Evolutionary conservation across 2,888 invertebrate genomes (phyloP).

Genomic region (Phania funesta): DNA sequence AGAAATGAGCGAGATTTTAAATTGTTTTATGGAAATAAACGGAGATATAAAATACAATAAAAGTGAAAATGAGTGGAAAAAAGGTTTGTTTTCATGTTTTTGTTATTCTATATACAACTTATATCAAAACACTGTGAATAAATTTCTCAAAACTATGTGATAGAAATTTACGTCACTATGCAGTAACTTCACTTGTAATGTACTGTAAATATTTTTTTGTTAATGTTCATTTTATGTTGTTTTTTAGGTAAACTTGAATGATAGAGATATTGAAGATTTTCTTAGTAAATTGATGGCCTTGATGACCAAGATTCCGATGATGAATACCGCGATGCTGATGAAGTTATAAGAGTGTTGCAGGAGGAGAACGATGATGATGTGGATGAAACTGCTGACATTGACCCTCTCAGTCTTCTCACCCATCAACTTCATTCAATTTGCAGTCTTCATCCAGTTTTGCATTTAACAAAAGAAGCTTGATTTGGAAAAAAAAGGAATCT

Average conservation of each 20-base stretch:
- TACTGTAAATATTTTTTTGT: constrained; percentile 1
- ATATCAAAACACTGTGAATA: background rate
- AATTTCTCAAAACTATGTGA: constrained; percentile 15
- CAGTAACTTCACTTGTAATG: constrained; percentile 4
- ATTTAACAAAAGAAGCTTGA: constrained; percentile 43
- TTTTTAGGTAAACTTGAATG: constrained; percentile 28
- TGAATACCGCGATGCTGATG: background rate
- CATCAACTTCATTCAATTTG: background rate
- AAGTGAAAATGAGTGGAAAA: background rate
- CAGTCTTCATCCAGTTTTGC: background rate
- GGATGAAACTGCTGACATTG: background rate
- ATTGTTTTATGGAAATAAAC: background rate
- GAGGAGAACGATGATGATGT: background rate
- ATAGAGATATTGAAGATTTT: constrained; percentile 5
- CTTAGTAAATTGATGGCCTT: constrained; percentile 20
- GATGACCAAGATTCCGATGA: constrained; percentile 2
- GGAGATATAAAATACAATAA: background rate
- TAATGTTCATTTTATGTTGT: background rate
- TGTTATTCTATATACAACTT: background rate
- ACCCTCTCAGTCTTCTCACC: no score
- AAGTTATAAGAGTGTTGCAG: constrained; percentile 2
- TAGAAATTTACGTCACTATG: constrained; percentile 33
- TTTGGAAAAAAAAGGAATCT: constrained; percentile 35
- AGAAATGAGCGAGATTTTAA: background rate
- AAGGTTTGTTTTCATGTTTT: constrained; percentile 23